Base-by-base conservation (phyloP, 2,888 invertebrate species). In the Amphimallon solstitiale region DNA sequence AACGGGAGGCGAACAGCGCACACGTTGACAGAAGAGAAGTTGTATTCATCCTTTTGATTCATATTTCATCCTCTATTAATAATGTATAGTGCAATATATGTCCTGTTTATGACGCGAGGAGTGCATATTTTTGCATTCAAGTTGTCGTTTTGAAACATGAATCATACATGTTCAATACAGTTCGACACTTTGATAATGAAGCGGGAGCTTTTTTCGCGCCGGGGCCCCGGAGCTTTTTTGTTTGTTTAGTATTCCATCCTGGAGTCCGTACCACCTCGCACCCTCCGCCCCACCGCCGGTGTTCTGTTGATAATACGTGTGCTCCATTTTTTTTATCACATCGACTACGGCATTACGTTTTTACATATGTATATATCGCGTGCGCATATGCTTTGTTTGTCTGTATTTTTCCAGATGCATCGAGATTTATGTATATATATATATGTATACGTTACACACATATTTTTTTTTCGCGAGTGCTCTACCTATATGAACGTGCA, bases 131-230 rank as follows among this genome's bases (percentile, higher is more conserved):
- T 79, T 80, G 78, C 80, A 80, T 81, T 78, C 79, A 79, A 79
- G 77, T 79, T 82, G 82, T 81, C 81, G 81, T 78, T 77, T 77
- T 74, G 74, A 76, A 79, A 80, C 80, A 82, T 82, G 82, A 80
- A 81, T 82, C 81, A 82, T 80, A 79, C 78, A 79, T 78, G 80
- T 81, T 79, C 80, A 79, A 80, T 81, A 80, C 78, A 77, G 78
- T 80, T 82, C 80, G 82, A 82, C 81, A 81, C 80, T 79, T 79
- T 78, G 78, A 80, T 81, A 81, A 81, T 81, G 81, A 81, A 81
- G 79, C 80, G 78, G 45, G 19, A 45, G 45, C 45, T 19, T 66
- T 63, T 74, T 76, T 75, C 76, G 73, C 75, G 71, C 69, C 49
- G 48, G 51, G 14, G 43, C 14, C 64, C 38, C 17, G 17, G 66